A percentile compares a stretch with the other conserved stretches of the same genome.
phyloP scores from a whole-genome alignment of 1,140 invertebrate species.

The Cardiocondyla obscurior region DNA sequence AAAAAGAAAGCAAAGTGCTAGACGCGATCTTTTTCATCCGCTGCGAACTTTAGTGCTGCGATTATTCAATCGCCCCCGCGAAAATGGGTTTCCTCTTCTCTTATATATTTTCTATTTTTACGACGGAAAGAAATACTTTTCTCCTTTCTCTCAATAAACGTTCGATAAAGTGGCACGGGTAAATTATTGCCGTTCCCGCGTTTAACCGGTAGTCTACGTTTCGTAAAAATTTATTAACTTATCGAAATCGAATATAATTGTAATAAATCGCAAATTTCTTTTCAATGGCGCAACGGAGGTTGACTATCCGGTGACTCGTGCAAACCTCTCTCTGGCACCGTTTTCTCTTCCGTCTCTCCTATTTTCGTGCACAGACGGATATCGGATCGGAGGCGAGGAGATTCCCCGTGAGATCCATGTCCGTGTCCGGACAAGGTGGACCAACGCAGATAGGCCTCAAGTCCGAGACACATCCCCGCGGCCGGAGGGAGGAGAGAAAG shows the following conservation, averaged over 20 bases:
- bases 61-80: slow-evolving; percentile 44
- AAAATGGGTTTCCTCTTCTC: neutral
- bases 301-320: neutral
- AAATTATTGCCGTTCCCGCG: neutral
- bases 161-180: neutral
- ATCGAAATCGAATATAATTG: neutral
- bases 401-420: slow-evolving; percentile 66
- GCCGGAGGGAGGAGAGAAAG: slow-evolving; percentile 33
- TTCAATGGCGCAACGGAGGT: neutral
- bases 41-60: slow-evolving; percentile 6
- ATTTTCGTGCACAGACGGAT: slow-evolving; percentile 64
- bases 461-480: slow-evolving; percentile 35
- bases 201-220: neutral
- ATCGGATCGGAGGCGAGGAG: slow-evolving; percentile 61
- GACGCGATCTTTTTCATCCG: neutral
- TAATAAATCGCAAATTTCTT: neutral
- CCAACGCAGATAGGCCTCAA: slow-evolving; percentile 58
- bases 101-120: slow-evolving; percentile 10
- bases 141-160: neutral
- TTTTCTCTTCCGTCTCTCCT: slow-evolving; percentile 37
- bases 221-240: neutral
- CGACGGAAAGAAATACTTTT: neutral
- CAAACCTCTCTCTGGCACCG: neutral
- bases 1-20: neutral
- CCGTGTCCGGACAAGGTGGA: slow-evolving; percentile 60